These are phyloP conservation scores for Phorcus lineatus DNA, from an alignment of 2,888 invertebrate species.

Conservation along the genomic window DNA sequence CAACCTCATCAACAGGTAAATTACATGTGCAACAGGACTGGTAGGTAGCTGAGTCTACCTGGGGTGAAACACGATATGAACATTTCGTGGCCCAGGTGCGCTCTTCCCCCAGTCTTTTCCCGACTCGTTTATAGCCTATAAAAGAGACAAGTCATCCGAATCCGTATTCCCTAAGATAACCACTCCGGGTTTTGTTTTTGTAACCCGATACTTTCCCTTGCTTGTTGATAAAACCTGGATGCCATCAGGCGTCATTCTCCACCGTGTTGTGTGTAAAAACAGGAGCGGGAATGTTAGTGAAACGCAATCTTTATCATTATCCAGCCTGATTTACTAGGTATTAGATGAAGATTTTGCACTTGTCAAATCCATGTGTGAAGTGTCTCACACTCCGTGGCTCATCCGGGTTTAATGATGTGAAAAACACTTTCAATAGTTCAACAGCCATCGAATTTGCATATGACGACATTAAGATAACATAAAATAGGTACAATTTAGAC, in stretches of 20 bases:
- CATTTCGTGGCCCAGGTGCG: constrained; percentile 7
- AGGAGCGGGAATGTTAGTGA: not conserved
- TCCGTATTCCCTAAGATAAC: constrained; percentile 16
- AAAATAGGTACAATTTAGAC: too few species aligned
- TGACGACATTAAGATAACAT: too few species aligned
- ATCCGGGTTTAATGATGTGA: too few species aligned
- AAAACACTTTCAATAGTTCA: too few species aligned
- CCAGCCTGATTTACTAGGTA: not conserved
- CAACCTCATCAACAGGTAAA: constrained; percentile 3
- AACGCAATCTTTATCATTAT: not conserved
- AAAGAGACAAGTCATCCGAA: not conserved
- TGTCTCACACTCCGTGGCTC: too few species aligned
- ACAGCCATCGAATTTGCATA: too few species aligned
- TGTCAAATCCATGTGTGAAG: too few species aligned
- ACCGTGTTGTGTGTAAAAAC: constrained; percentile 3
- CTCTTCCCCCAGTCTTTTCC: not conserved
- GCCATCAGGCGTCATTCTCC: not conserved
- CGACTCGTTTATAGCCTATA: not conserved
- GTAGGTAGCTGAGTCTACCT: constrained; percentile 4
- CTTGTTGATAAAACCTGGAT: constrained; percentile 8
- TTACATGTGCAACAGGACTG: not conserved
- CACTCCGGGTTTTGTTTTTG: constrained; percentile 21
- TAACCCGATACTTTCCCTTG: not conserved
- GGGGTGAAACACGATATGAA: not conserved
- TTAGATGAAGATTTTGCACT: not conserved